Evolutionary conservation across 2,113 vertebrate genomes (phyloP).

Genomic region (Nettapus auritus): DNA sequence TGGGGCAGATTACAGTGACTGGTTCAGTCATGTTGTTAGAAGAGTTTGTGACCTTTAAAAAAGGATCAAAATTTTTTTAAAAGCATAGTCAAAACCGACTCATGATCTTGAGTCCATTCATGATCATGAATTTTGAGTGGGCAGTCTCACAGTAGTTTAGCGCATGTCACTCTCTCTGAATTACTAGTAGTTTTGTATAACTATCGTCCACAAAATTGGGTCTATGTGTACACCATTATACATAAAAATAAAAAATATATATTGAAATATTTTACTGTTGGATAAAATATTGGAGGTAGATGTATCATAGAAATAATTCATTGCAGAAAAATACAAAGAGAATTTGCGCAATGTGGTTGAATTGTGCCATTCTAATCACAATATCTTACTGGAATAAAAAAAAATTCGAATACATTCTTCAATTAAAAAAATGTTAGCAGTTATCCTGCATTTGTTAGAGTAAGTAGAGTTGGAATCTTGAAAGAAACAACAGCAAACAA

Average conservation of each 20-base stretch:
- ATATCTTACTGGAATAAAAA: not conserved
- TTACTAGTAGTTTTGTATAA: not conserved
- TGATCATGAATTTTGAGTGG: not conserved
- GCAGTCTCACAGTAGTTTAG: not conserved
- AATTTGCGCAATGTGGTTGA: not conserved
- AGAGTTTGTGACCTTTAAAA: not conserved
- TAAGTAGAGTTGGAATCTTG: not conserved
- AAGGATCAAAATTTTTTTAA: not conserved
- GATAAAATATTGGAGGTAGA: not conserved
- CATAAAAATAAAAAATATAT: not conserved
- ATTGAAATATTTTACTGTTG: not conserved
- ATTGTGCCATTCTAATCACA: not conserved
- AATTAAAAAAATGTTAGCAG: not conserved
- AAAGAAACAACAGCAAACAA: not conserved
- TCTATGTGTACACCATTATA: not conserved
- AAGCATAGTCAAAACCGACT: not conserved
- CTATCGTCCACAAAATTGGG: not conserved
- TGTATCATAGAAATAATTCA: not conserved
- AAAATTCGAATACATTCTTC: not conserved
- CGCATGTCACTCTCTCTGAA: not conserved
- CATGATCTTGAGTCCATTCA: too few relatives aligned
- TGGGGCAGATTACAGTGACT: not conserved
- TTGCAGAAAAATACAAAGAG: not conserved
- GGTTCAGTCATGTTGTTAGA: not conserved
- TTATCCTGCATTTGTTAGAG: not conserved